A percentile compares a stretch with the other conserved stretches of the same genome.
phyloP scores from a whole-genome alignment of 2,888 invertebrate genomes.

The Diarsia brunnea region DNA sequence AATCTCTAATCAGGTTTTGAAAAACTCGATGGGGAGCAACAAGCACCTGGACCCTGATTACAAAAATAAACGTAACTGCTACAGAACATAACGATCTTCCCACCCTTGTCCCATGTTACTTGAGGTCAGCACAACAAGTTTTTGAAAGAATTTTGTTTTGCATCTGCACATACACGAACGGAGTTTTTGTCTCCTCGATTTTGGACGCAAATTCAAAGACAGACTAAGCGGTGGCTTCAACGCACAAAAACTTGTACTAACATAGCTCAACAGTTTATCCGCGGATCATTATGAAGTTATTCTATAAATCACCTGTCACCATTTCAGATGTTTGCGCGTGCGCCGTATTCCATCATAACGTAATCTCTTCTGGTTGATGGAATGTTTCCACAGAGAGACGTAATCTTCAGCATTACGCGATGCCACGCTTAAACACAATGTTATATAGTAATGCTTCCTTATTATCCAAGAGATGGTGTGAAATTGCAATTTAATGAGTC shows the following conservation, averaged over 20 bases:
- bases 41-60: background rate
- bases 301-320: constrained; percentile 55
- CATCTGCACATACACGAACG: background rate
- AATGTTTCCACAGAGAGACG: constrained; percentile 63
- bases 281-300: constrained; percentile 48
- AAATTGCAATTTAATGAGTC: constrained; percentile 71
- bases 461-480: constrained; percentile 72
- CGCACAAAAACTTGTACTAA: constrained; percentile 18
- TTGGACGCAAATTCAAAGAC: background rate
- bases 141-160: background rate
- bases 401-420: constrained; percentile 74
- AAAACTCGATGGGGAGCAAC: background rate
- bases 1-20: background rate
- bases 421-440: constrained; percentile 72
- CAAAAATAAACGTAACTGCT: background rate
- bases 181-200: background rate
- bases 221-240: background rate
- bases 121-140: background rate
- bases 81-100: background rate
- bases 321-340: constrained; percentile 59
- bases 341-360: constrained; percentile 54
- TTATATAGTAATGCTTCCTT: constrained; percentile 72
- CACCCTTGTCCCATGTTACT: background rate
- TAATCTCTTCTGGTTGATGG: constrained; percentile 63
- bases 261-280: constrained; percentile 31